A percentile compares a stretch with the other conserved stretches of the same genome.
Evolutionary conservation across 2,113 vertebrate genomes (phyloP).

Genomic region (Indicator indicator): DNA sequence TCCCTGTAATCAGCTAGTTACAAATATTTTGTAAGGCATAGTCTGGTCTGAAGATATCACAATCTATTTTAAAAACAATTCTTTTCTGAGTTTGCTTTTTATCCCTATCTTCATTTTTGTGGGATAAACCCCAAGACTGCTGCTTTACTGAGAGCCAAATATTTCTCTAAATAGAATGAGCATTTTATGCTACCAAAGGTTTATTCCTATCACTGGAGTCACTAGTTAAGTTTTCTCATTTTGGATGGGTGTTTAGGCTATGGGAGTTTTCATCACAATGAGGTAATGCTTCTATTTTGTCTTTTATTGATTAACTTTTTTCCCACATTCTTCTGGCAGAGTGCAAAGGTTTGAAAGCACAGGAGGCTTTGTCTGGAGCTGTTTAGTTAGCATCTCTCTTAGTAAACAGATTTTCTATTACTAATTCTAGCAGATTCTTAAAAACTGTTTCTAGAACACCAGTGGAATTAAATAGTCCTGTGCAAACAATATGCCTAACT

Average conservation of each 20-base stretch:
- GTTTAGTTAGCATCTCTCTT: conserved; percentile 41
- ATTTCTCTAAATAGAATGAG: not conserved
- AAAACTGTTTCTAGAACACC: conserved; percentile 6
- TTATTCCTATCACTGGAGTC: conserved; percentile 30
- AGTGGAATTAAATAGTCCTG: not conserved
- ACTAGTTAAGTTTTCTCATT: conserved; percentile 1
- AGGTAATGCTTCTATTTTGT: conserved; percentile 68
- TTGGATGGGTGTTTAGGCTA: conserved; percentile 61
- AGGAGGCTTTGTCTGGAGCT: conserved; percentile 38
- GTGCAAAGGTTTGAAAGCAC: conserved; percentile 53
- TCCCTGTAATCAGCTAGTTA: not conserved
- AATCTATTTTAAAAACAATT: conserved; percentile 8
- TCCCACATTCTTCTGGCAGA: conserved; percentile 56
- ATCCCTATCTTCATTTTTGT: not conserved
- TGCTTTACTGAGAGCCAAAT: conserved; percentile 2
- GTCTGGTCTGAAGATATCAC: conserved; percentile 3
- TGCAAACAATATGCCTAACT: not conserved
- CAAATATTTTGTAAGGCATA: not conserved
- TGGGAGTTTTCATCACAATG: conserved; percentile 17
- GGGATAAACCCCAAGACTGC: conserved; percentile 16
- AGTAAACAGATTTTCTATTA: conserved; percentile 50
- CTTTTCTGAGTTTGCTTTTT: conserved; percentile 6
- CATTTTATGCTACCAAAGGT: not conserved
- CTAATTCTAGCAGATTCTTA: conserved; percentile 28
- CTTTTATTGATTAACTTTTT: conserved; percentile 66